Percentiles rank a stretch among this genome's conserved stretches.
Evolutionary conservation across 2,888 invertebrate genomes (phyloP).

Genomic region (Caenorhabditis sulstoni): DNA sequence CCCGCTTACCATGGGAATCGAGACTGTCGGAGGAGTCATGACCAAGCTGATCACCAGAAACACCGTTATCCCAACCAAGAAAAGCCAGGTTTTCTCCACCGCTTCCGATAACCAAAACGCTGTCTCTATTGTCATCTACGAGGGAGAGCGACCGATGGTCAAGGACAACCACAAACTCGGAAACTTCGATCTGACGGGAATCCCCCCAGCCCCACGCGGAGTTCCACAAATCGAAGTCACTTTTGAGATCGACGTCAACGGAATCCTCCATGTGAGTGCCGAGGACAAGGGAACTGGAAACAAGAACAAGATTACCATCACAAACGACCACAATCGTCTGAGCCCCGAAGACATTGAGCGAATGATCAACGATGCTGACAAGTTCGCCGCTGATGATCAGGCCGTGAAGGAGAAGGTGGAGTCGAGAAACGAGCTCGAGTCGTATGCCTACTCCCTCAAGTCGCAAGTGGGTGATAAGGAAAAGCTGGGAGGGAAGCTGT

Average conservation of each 20-base stretch:
- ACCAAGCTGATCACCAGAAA: slow-evolving; percentile 97
- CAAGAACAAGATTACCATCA: slow-evolving; percentile 97
- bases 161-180: slow-evolving; percentile 98
- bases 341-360: slow-evolving; percentile 98
- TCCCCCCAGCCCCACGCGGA: slow-evolving; percentile 83
- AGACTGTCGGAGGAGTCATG: slow-evolving; percentile 99
- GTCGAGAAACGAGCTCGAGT: slow-evolving; percentile 95
- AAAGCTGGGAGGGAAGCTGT: slow-evolving; percentile 90
- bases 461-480: slow-evolving; percentile 94
- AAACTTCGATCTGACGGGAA: slow-evolving; percentile 89
- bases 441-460: slow-evolving; percentile 96
- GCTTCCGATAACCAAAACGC: slow-evolving; percentile 99
- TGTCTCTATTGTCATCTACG: slow-evolving; percentile 97
- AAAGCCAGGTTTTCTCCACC: slow-evolving; percentile 98
- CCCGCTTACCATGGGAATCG: slow-evolving; percentile 98
- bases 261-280: slow-evolving; percentile 87
- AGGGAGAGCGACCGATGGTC: slow-evolving; percentile 99
- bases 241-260: slow-evolving; percentile 83
- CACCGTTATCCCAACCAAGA: slow-evolving; percentile 98
- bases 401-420: slow-evolving; percentile 86
- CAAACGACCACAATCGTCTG: slow-evolving; percentile 90
- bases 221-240: slow-evolving; percentile 82
- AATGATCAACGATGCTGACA: slow-evolving; percentile 99
- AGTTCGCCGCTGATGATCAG: slow-evolving; percentile 99
- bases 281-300: slow-evolving; percentile 99